Percentiles rank a stretch among this genome's conserved stretches.
Conservation (phyloP, 2,888 invertebrate species). For the Iphiclides podalirius region DNA sequence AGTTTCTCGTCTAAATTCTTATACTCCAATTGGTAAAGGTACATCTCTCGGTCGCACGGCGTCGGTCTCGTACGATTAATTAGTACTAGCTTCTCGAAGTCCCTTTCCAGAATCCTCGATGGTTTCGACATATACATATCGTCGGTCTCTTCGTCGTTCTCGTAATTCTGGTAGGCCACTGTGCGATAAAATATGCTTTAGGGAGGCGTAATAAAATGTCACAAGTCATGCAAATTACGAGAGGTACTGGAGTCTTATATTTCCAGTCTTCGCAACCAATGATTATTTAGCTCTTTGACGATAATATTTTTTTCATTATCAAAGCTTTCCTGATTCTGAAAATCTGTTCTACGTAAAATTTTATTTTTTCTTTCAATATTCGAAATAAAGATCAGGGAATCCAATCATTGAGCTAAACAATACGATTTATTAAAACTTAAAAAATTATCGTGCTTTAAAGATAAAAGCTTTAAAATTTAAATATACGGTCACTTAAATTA, state of each 20-base stretch:
- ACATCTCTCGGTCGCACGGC: constrained; percentile 90
- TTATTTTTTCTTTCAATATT: too few species aligned
- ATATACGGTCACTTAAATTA: too few species aligned
- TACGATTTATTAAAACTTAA: too few species aligned
- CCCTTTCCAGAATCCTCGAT: constrained; percentile 71
- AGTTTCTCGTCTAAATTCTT: constrained; percentile 72
- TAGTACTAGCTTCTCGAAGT: constrained; percentile 82
- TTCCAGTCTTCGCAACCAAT: constrained; percentile 2
- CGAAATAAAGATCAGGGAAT: too few species aligned
- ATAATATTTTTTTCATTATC: not conserved
- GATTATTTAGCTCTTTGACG: constrained; percentile 6
- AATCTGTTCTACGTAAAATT: too few species aligned
- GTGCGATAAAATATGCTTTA: constrained; percentile 28
- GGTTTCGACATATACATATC: constrained; percentile 61
- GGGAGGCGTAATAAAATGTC: constrained; percentile 6
- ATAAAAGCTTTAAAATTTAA: too few species aligned
- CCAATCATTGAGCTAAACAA: constrained; percentile 7
- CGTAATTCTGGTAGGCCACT: constrained; percentile 66
- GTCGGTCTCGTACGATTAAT: constrained; percentile 90
- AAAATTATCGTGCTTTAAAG: constrained; percentile 8
- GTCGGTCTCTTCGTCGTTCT: constrained; percentile 73
- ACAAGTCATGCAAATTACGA: constrained; percentile 7
- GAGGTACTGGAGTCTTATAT: constrained; percentile 1
- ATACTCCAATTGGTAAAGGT: constrained; percentile 76
- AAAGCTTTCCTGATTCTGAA: too few species aligned